A percentile compares a stretch with the other conserved stretches of the same genome.
These are phyloP conservation scores for Acanthis flammea DNA, from an alignment of 2,797 vertebrate genomes.

Conservation along the genomic window DNA sequence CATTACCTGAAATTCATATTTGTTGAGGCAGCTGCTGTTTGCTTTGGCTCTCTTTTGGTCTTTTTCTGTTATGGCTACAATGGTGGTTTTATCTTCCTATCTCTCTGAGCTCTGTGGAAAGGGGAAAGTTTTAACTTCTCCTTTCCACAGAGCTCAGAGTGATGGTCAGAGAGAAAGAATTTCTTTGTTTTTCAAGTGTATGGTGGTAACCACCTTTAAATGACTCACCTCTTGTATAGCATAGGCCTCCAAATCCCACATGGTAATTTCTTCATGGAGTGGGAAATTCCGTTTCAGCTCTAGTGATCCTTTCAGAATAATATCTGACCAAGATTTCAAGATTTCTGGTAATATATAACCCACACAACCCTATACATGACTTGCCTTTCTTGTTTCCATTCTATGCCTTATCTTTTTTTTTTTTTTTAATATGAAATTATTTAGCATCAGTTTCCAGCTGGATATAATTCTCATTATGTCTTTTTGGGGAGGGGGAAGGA, in stretches of 20 bases:
- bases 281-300: background rate
- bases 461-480: background rate
- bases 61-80: background rate
- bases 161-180: background rate
- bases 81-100: background rate
- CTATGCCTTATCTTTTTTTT: background rate
- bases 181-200: background rate
- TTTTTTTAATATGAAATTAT: background rate
- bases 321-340: background rate
- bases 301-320: background rate
- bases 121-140: background rate
- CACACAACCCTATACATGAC: background rate
- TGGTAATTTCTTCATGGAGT: background rate
- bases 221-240: background rate
- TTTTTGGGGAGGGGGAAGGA: background rate
- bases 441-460: background rate
- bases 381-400: conserved; percentile 3
- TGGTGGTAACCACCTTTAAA: background rate
- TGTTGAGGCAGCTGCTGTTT: conserved; percentile 27
- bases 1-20: background rate
- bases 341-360: background rate
- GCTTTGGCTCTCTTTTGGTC: conserved; percentile 1
- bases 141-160: background rate
- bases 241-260: background rate
- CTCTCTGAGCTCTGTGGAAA: background rate